Evolutionary conservation across 2,888 invertebrate species (phyloP).

Genomic region (Metacarcinus magister): DNA sequence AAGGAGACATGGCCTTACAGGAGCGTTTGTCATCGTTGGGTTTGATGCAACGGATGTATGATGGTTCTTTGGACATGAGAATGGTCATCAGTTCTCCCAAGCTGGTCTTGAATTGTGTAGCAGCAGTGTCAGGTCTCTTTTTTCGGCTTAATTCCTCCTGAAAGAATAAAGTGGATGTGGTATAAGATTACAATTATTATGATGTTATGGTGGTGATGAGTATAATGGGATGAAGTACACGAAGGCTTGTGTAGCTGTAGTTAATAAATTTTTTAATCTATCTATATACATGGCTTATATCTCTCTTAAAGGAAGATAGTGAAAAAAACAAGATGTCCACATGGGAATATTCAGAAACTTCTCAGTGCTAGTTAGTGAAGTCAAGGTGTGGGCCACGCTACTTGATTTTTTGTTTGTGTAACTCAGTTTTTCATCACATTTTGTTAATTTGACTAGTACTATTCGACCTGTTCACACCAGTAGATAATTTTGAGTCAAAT

Average conservation of each 20-base stretch:
- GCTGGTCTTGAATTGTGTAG: constrained; percentile 95
- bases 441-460: no score
- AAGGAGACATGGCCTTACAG: constrained; percentile 85
- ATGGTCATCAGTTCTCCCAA: constrained; percentile 94
- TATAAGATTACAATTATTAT: not conserved
- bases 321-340: no score
- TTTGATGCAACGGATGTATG: constrained; percentile 96
- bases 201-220: not conserved
- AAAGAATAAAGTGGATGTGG: not conserved
- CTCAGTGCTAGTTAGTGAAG: no score
- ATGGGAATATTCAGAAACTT: no score
- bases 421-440: no score
- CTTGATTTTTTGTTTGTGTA: no score
- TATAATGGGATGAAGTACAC: not conserved
- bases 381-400: no score
- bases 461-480: no score
- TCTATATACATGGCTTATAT: no score
- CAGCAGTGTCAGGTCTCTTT: constrained; percentile 94
- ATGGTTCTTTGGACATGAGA: constrained; percentile 96
- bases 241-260: not conserved
- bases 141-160: constrained; percentile 83
- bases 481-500: no score
- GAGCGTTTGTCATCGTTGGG: constrained; percentile 93
- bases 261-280: no score
- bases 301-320: no score